These are phyloP conservation scores for Ornithoptera priamus DNA, from an alignment of 2,888 invertebrate genomes.

Conservation along the genomic window DNA sequence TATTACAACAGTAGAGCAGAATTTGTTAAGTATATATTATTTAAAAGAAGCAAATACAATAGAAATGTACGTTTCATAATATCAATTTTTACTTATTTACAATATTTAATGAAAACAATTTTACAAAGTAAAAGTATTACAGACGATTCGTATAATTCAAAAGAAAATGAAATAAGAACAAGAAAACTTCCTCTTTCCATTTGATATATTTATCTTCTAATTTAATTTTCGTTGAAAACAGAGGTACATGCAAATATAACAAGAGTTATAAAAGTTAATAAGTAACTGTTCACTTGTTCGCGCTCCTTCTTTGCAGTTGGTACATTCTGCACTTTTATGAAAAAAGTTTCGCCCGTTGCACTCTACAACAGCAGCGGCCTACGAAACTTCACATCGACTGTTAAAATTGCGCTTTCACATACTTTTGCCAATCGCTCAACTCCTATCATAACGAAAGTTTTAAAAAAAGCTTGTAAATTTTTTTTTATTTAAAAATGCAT, in stretches of 20 bases:
- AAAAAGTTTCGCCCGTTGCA: slow-evolving; percentile 72
- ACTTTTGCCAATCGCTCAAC: slow-evolving; percentile 6
- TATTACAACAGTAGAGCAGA: too few species aligned
- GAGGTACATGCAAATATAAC: slow-evolving; percentile 49
- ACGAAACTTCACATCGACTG: slow-evolving; percentile 50
- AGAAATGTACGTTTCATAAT: too few species aligned
- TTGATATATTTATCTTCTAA: slow-evolving; percentile 25
- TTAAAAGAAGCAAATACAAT: too few species aligned
- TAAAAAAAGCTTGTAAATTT: too few species aligned
- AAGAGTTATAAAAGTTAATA: slow-evolving; percentile 70
- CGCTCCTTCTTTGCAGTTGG: slow-evolving; percentile 60
- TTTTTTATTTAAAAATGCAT: too few species aligned
- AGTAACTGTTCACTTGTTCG: slow-evolving; percentile 69
- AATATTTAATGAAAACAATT: too few species aligned
- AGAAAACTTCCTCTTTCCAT: slow-evolving; percentile 10
- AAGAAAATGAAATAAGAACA: slow-evolving; percentile 1
- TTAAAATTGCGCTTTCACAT: slow-evolving; percentile 37
- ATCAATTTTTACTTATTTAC: too few species aligned
- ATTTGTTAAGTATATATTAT: too few species aligned
- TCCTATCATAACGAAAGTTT: too few species aligned
- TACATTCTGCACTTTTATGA: slow-evolving; percentile 74
- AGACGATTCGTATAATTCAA: slow-evolving; percentile 6
- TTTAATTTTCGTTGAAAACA: slow-evolving; percentile 38
- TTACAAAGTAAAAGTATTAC: slow-evolving; percentile 1
- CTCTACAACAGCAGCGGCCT: slow-evolving; percentile 52